These are phyloP conservation scores for Linnaemya tessellans DNA, from an alignment of 2,888 invertebrate genomes.

Conservation along the genomic window DNA sequence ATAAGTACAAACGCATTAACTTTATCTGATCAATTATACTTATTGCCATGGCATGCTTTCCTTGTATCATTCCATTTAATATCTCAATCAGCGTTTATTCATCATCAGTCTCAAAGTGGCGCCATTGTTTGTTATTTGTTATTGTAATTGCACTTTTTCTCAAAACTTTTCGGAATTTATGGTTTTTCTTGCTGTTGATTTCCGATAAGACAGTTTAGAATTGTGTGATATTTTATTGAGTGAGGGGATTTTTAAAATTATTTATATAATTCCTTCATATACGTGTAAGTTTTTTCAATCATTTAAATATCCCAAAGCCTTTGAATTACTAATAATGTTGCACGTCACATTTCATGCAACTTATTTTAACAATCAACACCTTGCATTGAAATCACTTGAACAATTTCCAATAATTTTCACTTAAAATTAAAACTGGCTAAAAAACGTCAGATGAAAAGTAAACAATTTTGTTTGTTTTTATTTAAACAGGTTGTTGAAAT, in stretches of 20 bases:
- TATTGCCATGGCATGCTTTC: constrained; percentile 37
- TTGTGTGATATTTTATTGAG: constrained; percentile 18
- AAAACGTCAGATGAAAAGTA: constrained; percentile 2
- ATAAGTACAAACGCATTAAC: constrained; percentile 29
- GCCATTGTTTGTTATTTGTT: constrained; percentile 68
- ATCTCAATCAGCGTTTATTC: constrained; percentile 72
- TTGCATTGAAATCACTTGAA: constrained; percentile 50
- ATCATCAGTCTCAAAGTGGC: constrained; percentile 72
- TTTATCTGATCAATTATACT: constrained; percentile 44
- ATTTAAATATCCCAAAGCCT: constrained; percentile 1
- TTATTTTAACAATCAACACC: constrained; percentile 53
- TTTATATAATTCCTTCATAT: constrained; percentile 12
- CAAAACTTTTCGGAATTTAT: constrained; percentile 28
- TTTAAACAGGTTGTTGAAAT: constrained; percentile 47
- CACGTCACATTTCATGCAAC: background rate
- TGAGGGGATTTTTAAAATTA: constrained; percentile 17
- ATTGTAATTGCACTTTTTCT: constrained; percentile 32
- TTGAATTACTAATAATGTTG: background rate
- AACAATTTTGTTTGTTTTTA: constrained; percentile 29
- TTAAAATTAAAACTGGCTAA: background rate
- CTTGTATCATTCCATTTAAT: constrained; percentile 40
- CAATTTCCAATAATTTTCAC: constrained; percentile 20
- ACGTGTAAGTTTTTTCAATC: background rate
- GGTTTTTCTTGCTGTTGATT: constrained; percentile 19
- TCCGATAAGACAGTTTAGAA: constrained; percentile 13